Conservation (phyloP, 2,113 vertebrate species). For the Tinamus guttatus region DNA sequence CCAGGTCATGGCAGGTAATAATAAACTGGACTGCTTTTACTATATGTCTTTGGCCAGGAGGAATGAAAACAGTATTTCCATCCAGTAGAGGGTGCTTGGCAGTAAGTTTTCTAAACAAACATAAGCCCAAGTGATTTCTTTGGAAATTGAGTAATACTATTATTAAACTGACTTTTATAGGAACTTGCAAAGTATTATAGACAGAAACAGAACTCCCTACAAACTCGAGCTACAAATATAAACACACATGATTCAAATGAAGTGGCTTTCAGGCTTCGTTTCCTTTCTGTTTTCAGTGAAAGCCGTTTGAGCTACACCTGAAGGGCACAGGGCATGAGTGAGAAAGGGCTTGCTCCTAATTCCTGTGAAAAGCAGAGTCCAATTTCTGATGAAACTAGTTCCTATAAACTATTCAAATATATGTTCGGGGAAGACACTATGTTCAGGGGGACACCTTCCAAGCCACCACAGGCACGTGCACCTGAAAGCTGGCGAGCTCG, state of each 20-base stretch:
- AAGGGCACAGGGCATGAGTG: not conserved
- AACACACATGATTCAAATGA: not conserved
- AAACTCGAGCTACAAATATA: constrained; percentile 7
- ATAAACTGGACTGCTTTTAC: not conserved
- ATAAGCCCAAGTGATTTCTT: not conserved
- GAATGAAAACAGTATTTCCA: not conserved
- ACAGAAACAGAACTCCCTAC: not conserved
- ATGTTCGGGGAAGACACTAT: not conserved
- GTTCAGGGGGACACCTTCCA: not conserved
- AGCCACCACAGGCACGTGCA: not conserved
- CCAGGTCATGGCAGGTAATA: not conserved
- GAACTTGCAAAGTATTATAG: not conserved
- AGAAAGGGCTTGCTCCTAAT: not conserved
- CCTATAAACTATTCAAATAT: not conserved
- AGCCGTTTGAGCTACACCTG: not conserved
- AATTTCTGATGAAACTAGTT: not conserved
- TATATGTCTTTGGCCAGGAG: not conserved
- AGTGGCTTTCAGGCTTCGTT: not conserved
- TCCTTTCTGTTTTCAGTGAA: constrained; percentile 19
- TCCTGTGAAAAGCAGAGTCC: constrained; percentile 1
- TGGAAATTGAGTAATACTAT: constrained; percentile 42
- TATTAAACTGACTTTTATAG: constrained; percentile 18
- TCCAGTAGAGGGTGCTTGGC: constrained; percentile 60
- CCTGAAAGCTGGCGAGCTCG: not conserved
- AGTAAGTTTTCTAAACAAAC: constrained; percentile 10